Evolutionary conservation across 2,797 vertebrate species (phyloP).

Genomic region (Eulemur mongoz): DNA sequence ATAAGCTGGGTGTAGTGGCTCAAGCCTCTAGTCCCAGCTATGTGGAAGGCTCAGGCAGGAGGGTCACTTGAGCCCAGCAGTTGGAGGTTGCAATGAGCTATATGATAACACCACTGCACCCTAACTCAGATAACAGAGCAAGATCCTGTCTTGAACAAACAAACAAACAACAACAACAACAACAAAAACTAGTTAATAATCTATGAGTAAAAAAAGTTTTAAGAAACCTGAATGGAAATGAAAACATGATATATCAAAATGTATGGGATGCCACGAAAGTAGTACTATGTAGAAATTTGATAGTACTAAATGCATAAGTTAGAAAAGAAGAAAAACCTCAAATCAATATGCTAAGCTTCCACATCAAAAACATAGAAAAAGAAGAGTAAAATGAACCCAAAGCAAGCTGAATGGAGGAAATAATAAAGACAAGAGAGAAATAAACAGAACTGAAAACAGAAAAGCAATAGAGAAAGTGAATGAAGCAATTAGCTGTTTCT

Average conservation of each 20-base stretch:
- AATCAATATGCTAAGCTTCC: background rate
- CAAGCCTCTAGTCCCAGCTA: background rate
- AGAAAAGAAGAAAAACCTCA: background rate
- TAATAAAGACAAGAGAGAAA: background rate
- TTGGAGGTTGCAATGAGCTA: background rate
- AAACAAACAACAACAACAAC: background rate
- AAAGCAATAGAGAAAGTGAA: constrained; percentile 30
- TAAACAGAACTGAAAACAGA: background rate
- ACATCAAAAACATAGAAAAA: constrained; percentile 13
- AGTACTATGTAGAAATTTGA: background rate
- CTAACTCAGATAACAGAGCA: background rate
- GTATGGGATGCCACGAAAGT: background rate
- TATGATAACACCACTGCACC: background rate
- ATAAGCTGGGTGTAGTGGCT: background rate
- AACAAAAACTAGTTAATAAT: background rate
- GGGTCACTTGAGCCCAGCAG: background rate
- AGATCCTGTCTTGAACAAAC: background rate
- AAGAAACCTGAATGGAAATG: background rate
- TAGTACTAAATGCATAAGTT: background rate
- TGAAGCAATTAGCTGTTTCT: background rate
- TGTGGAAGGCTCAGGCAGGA: background rate
- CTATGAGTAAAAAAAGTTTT: background rate
- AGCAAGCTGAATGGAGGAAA: background rate
- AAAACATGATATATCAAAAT: background rate
- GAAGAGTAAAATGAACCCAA: background rate